phyloP scores from a whole-genome alignment of 2,888 invertebrate genomes.

The Agrilus cyanescens region DNA sequence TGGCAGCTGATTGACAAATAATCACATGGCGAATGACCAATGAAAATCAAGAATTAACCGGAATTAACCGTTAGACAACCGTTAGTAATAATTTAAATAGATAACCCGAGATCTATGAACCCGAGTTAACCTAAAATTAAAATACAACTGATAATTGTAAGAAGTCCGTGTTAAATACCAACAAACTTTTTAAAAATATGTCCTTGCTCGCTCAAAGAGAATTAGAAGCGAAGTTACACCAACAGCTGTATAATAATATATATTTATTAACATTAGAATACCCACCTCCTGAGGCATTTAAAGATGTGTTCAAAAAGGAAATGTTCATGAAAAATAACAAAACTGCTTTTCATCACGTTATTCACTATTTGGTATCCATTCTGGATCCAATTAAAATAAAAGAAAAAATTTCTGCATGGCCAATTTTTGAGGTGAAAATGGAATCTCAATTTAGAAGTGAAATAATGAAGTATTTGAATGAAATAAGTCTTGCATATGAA shows the following conservation, averaged over 20 bases:
- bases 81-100: no score
- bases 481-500: constrained; percentile 24
- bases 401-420: constrained; percentile 26
- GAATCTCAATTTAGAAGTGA: constrained; percentile 29
- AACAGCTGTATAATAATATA: constrained; percentile 26
- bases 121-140: no score
- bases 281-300: constrained; percentile 24
- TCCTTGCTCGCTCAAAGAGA: constrained; percentile 16
- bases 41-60: no score
- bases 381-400: constrained; percentile 25
- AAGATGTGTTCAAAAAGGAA: constrained; percentile 24
- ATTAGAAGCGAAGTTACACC: constrained; percentile 22
- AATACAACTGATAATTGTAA: no score
- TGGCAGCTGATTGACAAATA: no score
- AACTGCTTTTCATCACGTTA: constrained; percentile 27
- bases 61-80: no score
- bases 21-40: no score
- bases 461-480: constrained; percentile 25
- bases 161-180: no score
- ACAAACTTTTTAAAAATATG: constrained; percentile 8
- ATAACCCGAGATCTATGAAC: no score
- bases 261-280: constrained; percentile 22
- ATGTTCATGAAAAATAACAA: constrained; percentile 34
- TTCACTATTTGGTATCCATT: constrained; percentile 27
- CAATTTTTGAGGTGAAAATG: constrained; percentile 22